Percentiles rank a stretch among this genome's conserved stretches.
phyloP scores from a whole-genome alignment of 1,140 invertebrate genomes.

The Eupeodes corollae region DNA sequence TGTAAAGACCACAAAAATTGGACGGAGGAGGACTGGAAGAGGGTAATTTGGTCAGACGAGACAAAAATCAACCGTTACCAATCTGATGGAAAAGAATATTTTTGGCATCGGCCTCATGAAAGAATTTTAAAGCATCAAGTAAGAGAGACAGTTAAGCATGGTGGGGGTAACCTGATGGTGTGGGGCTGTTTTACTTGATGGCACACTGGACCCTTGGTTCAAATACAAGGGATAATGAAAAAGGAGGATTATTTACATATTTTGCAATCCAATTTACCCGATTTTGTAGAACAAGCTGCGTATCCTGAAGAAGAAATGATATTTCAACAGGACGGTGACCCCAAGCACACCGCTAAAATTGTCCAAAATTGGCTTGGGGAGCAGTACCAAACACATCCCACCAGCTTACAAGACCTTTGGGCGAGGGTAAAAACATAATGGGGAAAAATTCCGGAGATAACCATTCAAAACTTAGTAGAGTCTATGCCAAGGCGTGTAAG shows the following conservation, averaged over 20 bases:
- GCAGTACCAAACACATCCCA: no score
- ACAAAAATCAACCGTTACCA: slow-evolving; percentile 5
- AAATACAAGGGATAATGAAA: neutral
- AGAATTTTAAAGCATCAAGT: neutral
- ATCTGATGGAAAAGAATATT: slow-evolving; percentile 2
- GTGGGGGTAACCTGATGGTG: no score
- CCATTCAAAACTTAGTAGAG: no score
- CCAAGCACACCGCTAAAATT: no score
- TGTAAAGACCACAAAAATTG: neutral
- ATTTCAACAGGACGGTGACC: slow-evolving; percentile 2
- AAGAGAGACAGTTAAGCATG: slow-evolving; percentile 2
- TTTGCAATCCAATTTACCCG: slow-evolving; percentile 2
- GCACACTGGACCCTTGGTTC: neutral
- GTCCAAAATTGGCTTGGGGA: no score
- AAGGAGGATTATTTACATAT: slow-evolving; percentile 1
- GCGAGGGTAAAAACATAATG: no score
- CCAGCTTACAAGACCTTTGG: no score
- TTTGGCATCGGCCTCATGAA: no score
- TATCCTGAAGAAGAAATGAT: slow-evolving; percentile 3
- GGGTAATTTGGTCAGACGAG: slow-evolving; percentile 6
- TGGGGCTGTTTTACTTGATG: slow-evolving; percentile 3
- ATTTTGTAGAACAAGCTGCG: neutral
- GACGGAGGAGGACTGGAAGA: slow-evolving; percentile 5
- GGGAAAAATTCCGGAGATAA: no score
- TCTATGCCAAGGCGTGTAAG: no score